phyloP scores from a whole-genome alignment of 2,113 vertebrate species.

The Bambusicola thoracicus region DNA sequence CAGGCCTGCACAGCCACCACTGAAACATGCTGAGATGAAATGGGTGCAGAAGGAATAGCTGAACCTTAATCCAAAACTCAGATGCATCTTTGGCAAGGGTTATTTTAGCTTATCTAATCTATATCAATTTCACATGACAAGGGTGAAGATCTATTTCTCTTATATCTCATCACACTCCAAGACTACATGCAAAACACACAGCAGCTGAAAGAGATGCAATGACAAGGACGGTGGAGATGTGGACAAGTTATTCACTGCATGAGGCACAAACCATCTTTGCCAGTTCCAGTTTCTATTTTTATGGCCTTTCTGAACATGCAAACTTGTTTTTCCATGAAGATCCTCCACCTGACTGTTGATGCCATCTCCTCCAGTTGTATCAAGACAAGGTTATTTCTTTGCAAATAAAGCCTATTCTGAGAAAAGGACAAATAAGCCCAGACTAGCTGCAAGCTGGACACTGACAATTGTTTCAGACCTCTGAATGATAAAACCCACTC shows the following conservation, averaged over 20 bases:
- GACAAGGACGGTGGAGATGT: not conserved
- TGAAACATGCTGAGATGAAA: not conserved
- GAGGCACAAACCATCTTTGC: not conserved
- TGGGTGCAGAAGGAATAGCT: not conserved
- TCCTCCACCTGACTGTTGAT: not conserved
- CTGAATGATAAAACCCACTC: not conserved
- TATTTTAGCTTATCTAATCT: not conserved
- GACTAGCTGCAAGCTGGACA: not conserved
- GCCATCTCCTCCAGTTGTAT: not conserved
- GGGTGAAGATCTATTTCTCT: not conserved
- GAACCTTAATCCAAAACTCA: not conserved
- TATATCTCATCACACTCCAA: not conserved
- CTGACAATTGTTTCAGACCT: not conserved
- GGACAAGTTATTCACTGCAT: not conserved
- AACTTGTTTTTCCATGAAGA: not conserved
- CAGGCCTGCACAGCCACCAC: not conserved
- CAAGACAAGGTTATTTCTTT: not conserved
- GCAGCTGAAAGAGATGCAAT: not conserved
- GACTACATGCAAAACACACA: not conserved
- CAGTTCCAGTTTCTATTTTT: not conserved
- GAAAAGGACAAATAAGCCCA: not conserved
- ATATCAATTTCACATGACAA: not conserved
- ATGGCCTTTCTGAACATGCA: not conserved
- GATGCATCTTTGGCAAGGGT: not conserved
- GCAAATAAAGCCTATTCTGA: not conserved